Evolutionary conservation across 2,113 vertebrate genomes (phyloP).

Genomic region (Neoarius graeffei): DNA sequence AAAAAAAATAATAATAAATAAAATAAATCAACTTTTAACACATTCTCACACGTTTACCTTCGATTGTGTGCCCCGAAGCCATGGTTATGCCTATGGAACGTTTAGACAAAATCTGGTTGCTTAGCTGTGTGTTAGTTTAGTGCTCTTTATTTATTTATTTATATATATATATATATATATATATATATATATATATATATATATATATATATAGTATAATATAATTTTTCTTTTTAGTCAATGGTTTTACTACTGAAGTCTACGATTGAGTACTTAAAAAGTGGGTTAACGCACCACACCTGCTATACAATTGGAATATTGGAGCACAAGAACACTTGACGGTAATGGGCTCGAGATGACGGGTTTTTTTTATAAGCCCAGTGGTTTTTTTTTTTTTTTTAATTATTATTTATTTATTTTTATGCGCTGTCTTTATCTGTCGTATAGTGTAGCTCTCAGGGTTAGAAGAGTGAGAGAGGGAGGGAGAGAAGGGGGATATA

Average conservation of each 20-base stretch:
- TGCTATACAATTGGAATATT: neutral
- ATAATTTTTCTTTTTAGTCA: neutral
- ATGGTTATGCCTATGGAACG: slow-evolving; percentile 54
- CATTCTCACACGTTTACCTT: slow-evolving; percentile 57
- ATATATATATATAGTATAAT: no score
- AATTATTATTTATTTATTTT: neutral
- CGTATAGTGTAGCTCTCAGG: slow-evolving; percentile 1
- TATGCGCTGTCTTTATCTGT: neutral
- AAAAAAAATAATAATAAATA: neutral
- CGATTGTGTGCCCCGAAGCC: slow-evolving; percentile 46
- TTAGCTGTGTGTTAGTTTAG: neutral
- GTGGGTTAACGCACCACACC: neutral
- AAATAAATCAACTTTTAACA: slow-evolving; percentile 17
- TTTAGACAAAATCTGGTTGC: neutral
- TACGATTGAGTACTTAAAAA: neutral
- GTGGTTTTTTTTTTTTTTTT: neutral
- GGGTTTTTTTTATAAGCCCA: neutral
- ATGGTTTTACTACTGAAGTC: neutral
- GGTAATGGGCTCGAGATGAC: neutral
- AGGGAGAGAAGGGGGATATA: slow-evolving; percentile 44
- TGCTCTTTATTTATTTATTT: neutral
- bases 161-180: no score
- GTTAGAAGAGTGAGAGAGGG: neutral
- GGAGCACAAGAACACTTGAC: neutral
- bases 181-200: no score